Base-by-base conservation (phyloP, 1,140 invertebrate genomes). In the Sarcophaga peregrina region DNA sequence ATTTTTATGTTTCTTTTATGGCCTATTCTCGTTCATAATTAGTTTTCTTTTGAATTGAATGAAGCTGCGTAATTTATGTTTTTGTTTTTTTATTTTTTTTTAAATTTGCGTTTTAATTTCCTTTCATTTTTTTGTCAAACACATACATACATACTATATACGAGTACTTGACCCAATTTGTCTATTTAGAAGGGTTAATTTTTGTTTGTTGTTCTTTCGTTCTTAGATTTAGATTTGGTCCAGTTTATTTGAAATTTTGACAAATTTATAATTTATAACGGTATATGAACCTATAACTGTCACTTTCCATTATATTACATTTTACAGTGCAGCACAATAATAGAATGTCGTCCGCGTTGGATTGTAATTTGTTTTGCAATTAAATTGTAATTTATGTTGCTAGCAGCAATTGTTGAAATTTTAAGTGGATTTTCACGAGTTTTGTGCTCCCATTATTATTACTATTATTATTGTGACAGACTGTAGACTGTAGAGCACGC, bases 1-100 rank as follows among this genome's bases (percentile, higher is more conserved):
- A 78, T 78, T 78, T 78, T 78, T 78, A 78, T 78, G 37, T 11
- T 20, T 78, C 75, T 78, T 78, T 78, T n/a, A 78, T 78, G 75
- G 47, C 17, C 52, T 78, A 52, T 78, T 20, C 48, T 78, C 50
- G 75, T 78, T 52, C 9, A 68, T 20, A 10, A 68, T 17, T 10
- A 68, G 17, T 68, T 78, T 25, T 74, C 73, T 37, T 45, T 45
- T 45, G 0, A 4, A 5, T 3, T 10, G 6, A 25, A 15, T 15
- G 75, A 78, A 20, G 75, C 75, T 78, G 75, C 75, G 75, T 78
- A 78, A 78, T 78, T 78, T 20, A 68, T 20, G 17, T 68, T 68
- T n/a, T 37, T 37, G 1, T 37, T 37, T 37, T 37, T 37, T 37
- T 37, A 4, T 37, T 37, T 37, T 37, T 37, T 37, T n/a, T n/a